These are phyloP conservation scores for Scomber japonicus DNA, from an alignment of 2,113 vertebrate genomes.

Conservation along the genomic window DNA sequence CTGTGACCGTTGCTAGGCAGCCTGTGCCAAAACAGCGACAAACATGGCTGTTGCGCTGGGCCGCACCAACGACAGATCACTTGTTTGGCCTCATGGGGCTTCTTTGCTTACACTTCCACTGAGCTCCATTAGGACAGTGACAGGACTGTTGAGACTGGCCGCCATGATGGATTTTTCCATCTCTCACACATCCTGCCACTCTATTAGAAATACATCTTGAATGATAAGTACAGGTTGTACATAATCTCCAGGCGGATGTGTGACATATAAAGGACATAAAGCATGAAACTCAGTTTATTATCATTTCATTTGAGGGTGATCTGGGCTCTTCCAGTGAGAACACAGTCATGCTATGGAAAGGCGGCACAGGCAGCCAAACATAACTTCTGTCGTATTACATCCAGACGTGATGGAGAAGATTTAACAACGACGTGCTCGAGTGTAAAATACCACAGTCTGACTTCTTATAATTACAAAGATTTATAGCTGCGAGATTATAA, in stretches of 20 bases:
- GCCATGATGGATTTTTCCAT: conserved; percentile 47
- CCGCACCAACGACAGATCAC: conserved; percentile 53
- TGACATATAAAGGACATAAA: conserved; percentile 47
- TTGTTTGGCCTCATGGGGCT: conserved; percentile 51
- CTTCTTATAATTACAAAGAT: conserved; percentile 13
- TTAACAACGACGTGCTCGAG: conserved; percentile 20
- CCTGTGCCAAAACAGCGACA: conserved; percentile 65
- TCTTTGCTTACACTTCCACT: conserved; percentile 55
- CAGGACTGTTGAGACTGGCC: conserved; percentile 29
- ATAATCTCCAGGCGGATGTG: conserved; percentile 25
- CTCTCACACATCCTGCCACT: not conserved
- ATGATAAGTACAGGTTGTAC: conserved; percentile 32
- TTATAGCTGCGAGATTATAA: conserved; percentile 18
- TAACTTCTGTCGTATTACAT: not conserved
- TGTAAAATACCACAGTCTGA: conserved; percentile 14
- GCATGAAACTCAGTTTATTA: conserved; percentile 42
- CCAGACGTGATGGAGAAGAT: not conserved
- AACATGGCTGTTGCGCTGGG: conserved; percentile 55
- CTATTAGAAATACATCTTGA: conserved; percentile 33
- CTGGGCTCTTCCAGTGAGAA: not conserved
- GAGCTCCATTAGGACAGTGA: conserved; percentile 55
- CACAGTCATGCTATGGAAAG: not conserved
- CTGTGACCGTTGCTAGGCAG: conserved; percentile 74
- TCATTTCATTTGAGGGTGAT: conserved; percentile 31
- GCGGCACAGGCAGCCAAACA: not conserved